Conservation (phyloP, 2,113 vertebrate species). For the Rallus limicola region DNA sequence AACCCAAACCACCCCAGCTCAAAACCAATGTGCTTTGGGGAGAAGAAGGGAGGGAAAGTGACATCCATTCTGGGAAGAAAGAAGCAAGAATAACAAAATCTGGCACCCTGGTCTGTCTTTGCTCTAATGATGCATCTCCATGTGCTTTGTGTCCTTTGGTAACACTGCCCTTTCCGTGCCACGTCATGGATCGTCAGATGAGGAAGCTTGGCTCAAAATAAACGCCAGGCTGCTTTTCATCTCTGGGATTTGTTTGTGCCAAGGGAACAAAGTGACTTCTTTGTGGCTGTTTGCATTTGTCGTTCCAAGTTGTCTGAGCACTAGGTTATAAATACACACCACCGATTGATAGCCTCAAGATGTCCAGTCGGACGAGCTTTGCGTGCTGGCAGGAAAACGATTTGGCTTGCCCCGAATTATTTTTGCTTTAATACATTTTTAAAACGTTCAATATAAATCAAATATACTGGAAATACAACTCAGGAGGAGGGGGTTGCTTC, state of each 20-base stretch:
- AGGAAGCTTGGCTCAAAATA: constrained; percentile 54
- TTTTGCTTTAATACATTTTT: constrained; percentile 59
- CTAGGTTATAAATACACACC: constrained; percentile 72
- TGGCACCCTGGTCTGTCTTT: constrained; percentile 33
- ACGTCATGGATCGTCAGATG: neutral
- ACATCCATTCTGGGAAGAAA: constrained; percentile 26
- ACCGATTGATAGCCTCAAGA: constrained; percentile 78
- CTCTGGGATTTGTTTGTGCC: constrained; percentile 58
- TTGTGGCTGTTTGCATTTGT: constrained; percentile 72
- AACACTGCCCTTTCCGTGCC: constrained; percentile 31
- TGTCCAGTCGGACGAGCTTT: constrained; percentile 74
- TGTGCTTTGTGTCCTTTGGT: constrained; percentile 15
- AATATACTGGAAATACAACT: constrained; percentile 42
- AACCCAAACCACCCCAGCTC: neutral
- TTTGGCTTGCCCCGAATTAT: constrained; percentile 71
- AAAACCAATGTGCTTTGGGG: neutral
- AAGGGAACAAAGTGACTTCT: constrained; percentile 66
- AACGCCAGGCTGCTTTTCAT: constrained; percentile 70
- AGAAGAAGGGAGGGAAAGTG: constrained; percentile 21
- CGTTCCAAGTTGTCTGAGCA: constrained; percentile 69
- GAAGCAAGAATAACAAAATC: constrained; percentile 15
- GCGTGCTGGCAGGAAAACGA: constrained; percentile 69
- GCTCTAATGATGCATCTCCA: neutral
- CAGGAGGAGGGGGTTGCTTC: neutral
- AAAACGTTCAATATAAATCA: constrained; percentile 64